Evolutionary conservation across 64 coral and sea anemone genomes (phyloP), one percentile per base, ranked within the genome.

Genomic region (Hydrozoanthus tunicans): DNA sequence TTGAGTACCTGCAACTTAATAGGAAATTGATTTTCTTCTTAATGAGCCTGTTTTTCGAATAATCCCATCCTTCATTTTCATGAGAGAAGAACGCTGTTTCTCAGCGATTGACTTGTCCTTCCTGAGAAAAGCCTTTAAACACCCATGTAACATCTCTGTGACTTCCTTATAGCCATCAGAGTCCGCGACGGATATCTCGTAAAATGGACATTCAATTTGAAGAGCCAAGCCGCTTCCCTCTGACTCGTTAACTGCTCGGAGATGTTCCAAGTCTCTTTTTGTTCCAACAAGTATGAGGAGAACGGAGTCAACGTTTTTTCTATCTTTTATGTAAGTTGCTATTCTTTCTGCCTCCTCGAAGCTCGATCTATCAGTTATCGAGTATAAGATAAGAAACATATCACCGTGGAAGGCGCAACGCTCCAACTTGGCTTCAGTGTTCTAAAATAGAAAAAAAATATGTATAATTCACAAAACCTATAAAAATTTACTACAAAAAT

Each of bases 111-210:
- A 88, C 24, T 94, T 97, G 13, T 92, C 95, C 43, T 76, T 60
- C 59, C 58, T 79, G 68, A 97, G 66, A 67, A 89, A 97, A 12
- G 91, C 90, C 59, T 81, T 97, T 4, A 97, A 8, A 23, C 92
- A 94, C 0, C 53, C 27, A 13, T 91, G 89, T 0, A 97, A 60
- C 90, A 97, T 97, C 5, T 97, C 83, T 6, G 82, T 89, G 15
- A 97, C 95, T 13, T 97, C 92, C 15, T 93, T 97, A 78, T 97
- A 97, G 0, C 95, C 95, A 15, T 97, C 95, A 10, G 90, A 83
- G 4, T 79, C 85, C 12, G 95, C 91, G 26, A 94, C 81, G 5
- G 95, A 97, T 43, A 97, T 83, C 68, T 97, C 95, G 53, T 97
- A 97, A 77, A 97, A 97, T 4, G 95, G 83, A 60, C 95, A 97